Evolutionary conservation across 2,888 invertebrate genomes (phyloP).

Genomic region (Ectemnius continuus): DNA sequence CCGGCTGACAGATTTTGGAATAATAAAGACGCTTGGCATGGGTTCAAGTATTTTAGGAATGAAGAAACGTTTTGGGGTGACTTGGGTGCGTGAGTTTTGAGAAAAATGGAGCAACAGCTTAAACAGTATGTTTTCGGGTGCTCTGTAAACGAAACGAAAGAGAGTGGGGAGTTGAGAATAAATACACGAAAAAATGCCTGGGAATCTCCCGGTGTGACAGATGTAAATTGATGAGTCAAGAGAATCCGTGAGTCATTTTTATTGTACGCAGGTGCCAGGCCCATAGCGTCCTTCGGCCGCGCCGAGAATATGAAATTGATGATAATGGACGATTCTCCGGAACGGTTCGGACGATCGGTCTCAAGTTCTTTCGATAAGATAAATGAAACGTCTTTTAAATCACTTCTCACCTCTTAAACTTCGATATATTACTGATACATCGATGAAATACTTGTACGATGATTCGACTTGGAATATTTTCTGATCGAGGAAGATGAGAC

Average conservation of each 20-base stretch:
- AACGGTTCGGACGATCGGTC: not conserved
- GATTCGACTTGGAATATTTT: no score
- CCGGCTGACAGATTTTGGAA: constrained; percentile 17
- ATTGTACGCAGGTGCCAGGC: constrained; percentile 24
- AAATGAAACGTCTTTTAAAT: not conserved
- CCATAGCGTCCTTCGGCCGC: not conserved
- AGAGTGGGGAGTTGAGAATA: constrained; percentile 2
- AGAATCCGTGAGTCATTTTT: constrained; percentile 26
- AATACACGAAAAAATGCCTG: constrained; percentile 19
- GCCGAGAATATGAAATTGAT: constrained; percentile 5
- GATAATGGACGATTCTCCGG: not conserved
- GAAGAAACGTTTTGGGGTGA: constrained; percentile 43
- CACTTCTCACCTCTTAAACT: not conserved
- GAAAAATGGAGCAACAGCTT: constrained; percentile 44
- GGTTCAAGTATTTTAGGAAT: constrained; percentile 44
- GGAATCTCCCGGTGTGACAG: constrained; percentile 29
- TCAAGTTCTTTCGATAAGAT: not conserved
- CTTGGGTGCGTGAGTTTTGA: constrained; percentile 7
- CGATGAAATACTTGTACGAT: no score
- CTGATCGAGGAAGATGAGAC: not conserved
- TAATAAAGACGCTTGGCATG: constrained; percentile 26
- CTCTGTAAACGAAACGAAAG: constrained; percentile 12
- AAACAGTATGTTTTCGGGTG: constrained; percentile 29
- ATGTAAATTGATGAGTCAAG: constrained; percentile 22
- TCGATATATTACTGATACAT: not conserved